These are phyloP conservation scores for Sebastes minor DNA, from an alignment of 2,797 vertebrate species.

Conservation along the genomic window DNA sequence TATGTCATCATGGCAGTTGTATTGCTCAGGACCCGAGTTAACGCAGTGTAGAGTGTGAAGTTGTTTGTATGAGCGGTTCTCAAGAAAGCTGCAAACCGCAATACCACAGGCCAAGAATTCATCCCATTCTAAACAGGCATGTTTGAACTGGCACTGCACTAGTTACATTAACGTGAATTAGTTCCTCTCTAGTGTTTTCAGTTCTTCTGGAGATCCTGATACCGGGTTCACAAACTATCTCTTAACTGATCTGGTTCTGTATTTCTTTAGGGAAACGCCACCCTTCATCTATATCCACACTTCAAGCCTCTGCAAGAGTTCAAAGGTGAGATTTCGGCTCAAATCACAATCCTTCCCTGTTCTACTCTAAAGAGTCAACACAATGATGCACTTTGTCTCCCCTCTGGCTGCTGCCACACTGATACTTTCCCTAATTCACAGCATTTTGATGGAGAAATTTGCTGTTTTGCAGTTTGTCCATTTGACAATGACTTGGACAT, in stretches of 20 bases:
- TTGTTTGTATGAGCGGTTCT: too few species aligned
- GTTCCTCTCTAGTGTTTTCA: background rate
- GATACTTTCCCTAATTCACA: background rate
- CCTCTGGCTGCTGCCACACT: background rate
- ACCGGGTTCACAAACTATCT: background rate
- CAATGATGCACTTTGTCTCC: background rate
- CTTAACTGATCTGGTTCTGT: background rate
- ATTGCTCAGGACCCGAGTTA: accelerated
- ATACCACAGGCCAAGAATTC: too few species aligned
- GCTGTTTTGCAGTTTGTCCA: background rate
- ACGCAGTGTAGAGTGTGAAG: too few species aligned
- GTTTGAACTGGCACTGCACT: too few species aligned
- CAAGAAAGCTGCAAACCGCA: too few species aligned
- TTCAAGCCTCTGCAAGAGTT: slow-evolving; percentile 88
- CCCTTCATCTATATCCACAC: slow-evolving; percentile 90
- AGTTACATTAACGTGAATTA: background rate
- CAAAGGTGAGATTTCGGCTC: slow-evolving; percentile 78
- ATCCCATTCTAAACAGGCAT: too few species aligned
- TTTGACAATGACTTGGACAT: background rate
- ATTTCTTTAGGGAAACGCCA: slow-evolving; percentile 85
- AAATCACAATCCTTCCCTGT: background rate
- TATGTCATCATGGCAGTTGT: too few species aligned
- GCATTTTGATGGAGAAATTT: background rate
- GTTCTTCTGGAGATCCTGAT: background rate
- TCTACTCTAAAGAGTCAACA: background rate